These are phyloP conservation scores for Pogonophryne albipinna DNA, from an alignment of 2,797 vertebrate genomes.

Conservation along the genomic window DNA sequence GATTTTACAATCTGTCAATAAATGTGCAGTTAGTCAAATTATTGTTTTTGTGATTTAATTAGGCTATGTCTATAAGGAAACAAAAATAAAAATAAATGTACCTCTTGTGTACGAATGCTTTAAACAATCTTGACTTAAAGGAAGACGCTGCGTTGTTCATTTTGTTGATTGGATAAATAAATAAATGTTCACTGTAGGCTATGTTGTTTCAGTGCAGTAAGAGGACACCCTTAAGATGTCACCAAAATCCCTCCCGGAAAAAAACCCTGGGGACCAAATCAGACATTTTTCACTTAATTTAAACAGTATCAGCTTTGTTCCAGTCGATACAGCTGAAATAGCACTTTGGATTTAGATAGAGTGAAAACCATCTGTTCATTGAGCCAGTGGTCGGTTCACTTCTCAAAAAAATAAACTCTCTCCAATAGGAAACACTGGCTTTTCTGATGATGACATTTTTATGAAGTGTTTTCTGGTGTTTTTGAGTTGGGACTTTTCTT, in stretches of 20 bases:
- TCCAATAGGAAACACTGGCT: conserved; percentile 49
- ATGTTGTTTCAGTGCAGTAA: conserved; percentile 4
- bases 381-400: conserved; percentile 53
- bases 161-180: not conserved
- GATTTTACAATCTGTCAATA: not conserved
- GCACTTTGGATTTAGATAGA: conserved; percentile 71
- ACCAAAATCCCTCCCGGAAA: not conserved
- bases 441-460: conserved; percentile 72
- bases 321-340: conserved; percentile 77
- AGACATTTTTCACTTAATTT: conserved; percentile 63
- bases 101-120: not conserved
- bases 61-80: not conserved
- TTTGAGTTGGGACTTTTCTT: conserved; percentile 40
- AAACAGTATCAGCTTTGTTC: conserved; percentile 71
- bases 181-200: not conserved
- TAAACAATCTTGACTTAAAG: not conserved
- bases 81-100: not conserved
- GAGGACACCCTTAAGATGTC: not conserved
- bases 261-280: conserved; percentile 31
- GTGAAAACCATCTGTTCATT: conserved; percentile 75
- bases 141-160: not conserved
- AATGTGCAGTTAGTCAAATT: not conserved
- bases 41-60: not conserved
- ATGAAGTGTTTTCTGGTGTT: conserved; percentile 67
- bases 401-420: conserved; percentile 57